Evolutionary conservation across 2,113 vertebrate species (phyloP).

Genomic region (Microcebus tavaratra): DNA sequence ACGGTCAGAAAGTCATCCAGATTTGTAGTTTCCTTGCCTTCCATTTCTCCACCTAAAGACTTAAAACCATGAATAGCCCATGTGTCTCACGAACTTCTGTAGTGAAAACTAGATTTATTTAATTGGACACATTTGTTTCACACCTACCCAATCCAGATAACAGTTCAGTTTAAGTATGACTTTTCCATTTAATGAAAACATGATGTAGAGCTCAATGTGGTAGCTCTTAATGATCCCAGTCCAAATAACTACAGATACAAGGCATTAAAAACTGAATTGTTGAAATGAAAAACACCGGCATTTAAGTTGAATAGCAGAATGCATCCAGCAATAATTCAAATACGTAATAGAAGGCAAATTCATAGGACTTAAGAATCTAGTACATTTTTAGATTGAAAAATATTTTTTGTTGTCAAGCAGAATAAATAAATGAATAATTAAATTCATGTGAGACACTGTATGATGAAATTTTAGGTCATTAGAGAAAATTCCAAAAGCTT

Average conservation of each 20-base stretch:
- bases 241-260: background rate
- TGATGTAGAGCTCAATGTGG: background rate
- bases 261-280: background rate
- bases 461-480: background rate
- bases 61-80: background rate
- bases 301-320: background rate
- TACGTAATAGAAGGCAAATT: background rate
- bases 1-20: background rate
- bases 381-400: background rate
- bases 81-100: background rate
- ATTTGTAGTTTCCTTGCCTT: background rate
- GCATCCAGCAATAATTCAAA: background rate
- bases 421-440: slow-evolving; percentile 37
- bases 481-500: background rate
- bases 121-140: slow-evolving; percentile 30
- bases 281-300: background rate
- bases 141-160: slow-evolving; percentile 5
- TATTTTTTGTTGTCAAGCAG: background rate
- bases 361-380: background rate
- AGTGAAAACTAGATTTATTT: background rate
- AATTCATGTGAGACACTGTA: background rate
- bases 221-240: background rate
- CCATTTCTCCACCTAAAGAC: background rate
- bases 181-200: slow-evolving; percentile 35
- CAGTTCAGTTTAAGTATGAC: slow-evolving; percentile 17